Percentiles rank a stretch among this genome's conserved stretches.
Conservation (phyloP, 2,888 invertebrate genomes). For the Synergus gifuensis region DNA sequence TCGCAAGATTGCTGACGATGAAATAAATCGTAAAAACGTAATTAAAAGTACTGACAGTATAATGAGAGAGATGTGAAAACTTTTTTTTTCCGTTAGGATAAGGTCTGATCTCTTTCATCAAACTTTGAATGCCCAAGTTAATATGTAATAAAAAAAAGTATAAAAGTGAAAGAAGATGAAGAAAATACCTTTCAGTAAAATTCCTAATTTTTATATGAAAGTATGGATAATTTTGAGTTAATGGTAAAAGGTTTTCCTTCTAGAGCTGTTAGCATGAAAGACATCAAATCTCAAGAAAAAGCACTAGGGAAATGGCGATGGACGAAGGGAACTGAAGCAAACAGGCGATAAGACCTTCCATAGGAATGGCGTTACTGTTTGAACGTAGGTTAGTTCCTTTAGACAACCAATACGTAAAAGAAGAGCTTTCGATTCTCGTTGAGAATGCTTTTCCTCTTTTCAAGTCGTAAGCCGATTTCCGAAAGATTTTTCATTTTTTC, state of each 20-base stretch:
- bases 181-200: too few relatives aligned
- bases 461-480: slow-evolving; percentile 24
- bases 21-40: slow-evolving; percentile 4
- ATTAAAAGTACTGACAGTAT: neutral
- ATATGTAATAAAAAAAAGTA: neutral
- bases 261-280: slow-evolving; percentile 53
- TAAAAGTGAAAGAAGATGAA: neutral
- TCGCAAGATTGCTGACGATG: neutral
- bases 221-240: neutral
- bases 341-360: slow-evolving; percentile 58
- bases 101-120: neutral
- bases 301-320: slow-evolving; percentile 55
- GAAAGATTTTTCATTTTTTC: slow-evolving; percentile 5
- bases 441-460: slow-evolving; percentile 13
- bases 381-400: slow-evolving; percentile 25
- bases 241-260: slow-evolving; percentile 17
- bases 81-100: neutral
- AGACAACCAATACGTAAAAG: slow-evolving; percentile 8
- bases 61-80: neutral
- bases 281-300: slow-evolving; percentile 60
- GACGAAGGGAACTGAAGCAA: slow-evolving; percentile 57
- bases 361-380: slow-evolving; percentile 54
- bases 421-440: slow-evolving; percentile 22
- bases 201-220: neutral
- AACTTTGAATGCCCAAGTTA: neutral